A percentile compares a stretch with the other conserved stretches of the same genome.
Conservation (phyloP, 2,888 invertebrate genomes). For the Clistopyga incitator region DNA sequence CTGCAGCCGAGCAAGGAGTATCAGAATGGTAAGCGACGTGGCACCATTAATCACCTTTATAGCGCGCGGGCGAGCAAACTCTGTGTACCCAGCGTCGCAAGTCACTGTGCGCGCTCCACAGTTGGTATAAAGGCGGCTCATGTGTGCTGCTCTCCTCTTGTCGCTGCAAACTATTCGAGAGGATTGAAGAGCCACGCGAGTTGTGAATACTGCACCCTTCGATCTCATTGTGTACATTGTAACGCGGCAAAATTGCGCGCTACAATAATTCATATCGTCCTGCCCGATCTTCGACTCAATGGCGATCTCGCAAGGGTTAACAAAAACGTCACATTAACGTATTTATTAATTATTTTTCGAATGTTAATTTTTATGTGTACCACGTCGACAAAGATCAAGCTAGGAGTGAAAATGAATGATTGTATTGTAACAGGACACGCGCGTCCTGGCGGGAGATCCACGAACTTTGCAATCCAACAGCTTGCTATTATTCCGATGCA, state of each 20-base stretch:
- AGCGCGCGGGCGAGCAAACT: slow-evolving; percentile 70
- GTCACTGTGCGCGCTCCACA: slow-evolving; percentile 75
- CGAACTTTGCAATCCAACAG: no score
- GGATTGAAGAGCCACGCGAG: slow-evolving; percentile 16
- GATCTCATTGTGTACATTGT: neutral
- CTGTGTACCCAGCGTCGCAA: slow-evolving; percentile 79
- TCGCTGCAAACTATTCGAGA: slow-evolving; percentile 4
- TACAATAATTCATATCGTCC: no score
- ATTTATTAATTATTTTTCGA: no score
- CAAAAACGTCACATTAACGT: no score
- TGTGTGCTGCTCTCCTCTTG: slow-evolving; percentile 10
- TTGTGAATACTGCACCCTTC: slow-evolving; percentile 24
- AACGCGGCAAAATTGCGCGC: neutral
- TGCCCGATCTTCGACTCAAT: no score
- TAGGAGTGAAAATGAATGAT: no score
- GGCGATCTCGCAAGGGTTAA: no score
- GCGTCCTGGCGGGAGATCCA: no score
- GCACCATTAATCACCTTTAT: slow-evolving; percentile 83
- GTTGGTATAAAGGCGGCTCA: slow-evolving; percentile 45
- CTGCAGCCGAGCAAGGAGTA: slow-evolving; percentile 77
- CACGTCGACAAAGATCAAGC: no score
- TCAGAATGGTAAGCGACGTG: slow-evolving; percentile 82
- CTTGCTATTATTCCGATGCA: no score
- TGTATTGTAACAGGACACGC: no score
- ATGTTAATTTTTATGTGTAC: no score